Evolutionary conservation across 2,888 invertebrate species (phyloP), one percentile per base, ranked within the genome.

Genomic region (Rosalia funebris): DNA sequence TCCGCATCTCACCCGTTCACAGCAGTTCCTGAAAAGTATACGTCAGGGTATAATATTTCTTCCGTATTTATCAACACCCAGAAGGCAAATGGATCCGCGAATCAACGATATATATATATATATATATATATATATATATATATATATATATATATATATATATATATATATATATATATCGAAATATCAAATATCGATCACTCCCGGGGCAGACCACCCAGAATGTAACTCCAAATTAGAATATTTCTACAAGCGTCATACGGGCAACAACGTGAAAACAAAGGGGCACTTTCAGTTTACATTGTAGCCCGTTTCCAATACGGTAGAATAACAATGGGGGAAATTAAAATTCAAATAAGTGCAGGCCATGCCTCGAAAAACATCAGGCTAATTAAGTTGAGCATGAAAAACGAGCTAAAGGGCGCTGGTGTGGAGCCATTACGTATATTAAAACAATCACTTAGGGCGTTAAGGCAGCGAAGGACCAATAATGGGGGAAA

Each of bases 321-420:
- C 12, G 15, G 34, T 12, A 20, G 2, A 1, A 10, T 20, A 39
- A 39, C 50, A 50, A 50, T 50, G 25, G 25, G 48, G 50, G 39
- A 50, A 39, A 50, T 50, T 50, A 41, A 41, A 50, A 50, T 50
- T 50, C 12, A 41, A 50, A 50, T 41, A 25, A 25, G 50, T 10
- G 17, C 9, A 11, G 10, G 42, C 53, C 53, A 31, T 32, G 17
- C 53, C 53, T 41, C 25, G 11, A 32, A 32, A 53, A 53, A 53
- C 53, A 31, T 41, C 41, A 53, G 31, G 11, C 11, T 53, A 57
- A 52, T 45, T 45, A 52, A 58, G 50, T 11, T 12, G 25, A 20
- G 12, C 37, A 58, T 52, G 57, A 52, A 50, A 44, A 50, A 45
- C 17, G 44, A 50, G 16, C 19, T 16, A 39, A 39, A 52, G 16